phyloP scores from a whole-genome alignment of 2,888 invertebrate species.

The Mongoloraphidia duomilia region DNA sequence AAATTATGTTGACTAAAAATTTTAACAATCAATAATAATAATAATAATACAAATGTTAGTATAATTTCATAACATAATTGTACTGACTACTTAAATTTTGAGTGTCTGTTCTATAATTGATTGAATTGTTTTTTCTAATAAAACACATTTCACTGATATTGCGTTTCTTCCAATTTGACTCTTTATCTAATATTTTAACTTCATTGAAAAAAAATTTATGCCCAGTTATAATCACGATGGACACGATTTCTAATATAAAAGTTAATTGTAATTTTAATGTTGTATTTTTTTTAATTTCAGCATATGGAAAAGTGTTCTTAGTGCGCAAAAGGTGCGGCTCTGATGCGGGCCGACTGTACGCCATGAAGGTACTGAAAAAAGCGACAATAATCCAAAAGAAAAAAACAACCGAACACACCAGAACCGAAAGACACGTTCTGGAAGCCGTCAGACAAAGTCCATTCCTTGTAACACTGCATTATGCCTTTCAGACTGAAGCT shows the following conservation, averaged over 20 bases:
- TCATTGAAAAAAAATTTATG: not conserved
- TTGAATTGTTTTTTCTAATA: too few relatives aligned
- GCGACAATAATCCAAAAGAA: constrained; percentile 87
- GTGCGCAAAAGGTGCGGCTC: constrained; percentile 79
- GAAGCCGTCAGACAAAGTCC: constrained; percentile 91
- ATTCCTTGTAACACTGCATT: constrained; percentile 91
- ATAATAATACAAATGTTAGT: too few relatives aligned
- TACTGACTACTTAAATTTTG: too few relatives aligned
- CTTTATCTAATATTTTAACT: too few relatives aligned
- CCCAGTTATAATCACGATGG: too few relatives aligned
- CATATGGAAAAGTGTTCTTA: constrained; percentile 91
- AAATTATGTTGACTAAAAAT: too few relatives aligned
- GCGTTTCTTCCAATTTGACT: too few relatives aligned
- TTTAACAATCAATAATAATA: too few relatives aligned
- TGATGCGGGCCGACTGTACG: constrained; percentile 83
- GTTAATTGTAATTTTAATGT: not conserved
- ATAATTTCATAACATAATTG: too few relatives aligned
- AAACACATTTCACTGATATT: too few relatives aligned
- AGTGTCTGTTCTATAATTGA: too few relatives aligned
- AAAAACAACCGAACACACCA: constrained; percentile 93
- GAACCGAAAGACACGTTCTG: constrained; percentile 91
- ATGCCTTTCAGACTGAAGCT: constrained; percentile 95
- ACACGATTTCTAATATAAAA: too few relatives aligned
- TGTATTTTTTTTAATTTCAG: constrained; percentile 39
- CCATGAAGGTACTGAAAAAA: constrained; percentile 97